A percentile compares a stretch with the other conserved stretches of the same genome.
These are phyloP conservation scores for Chromobotia macracanthus DNA, from an alignment of 2,797 vertebrate species.

Conservation along the genomic window DNA sequence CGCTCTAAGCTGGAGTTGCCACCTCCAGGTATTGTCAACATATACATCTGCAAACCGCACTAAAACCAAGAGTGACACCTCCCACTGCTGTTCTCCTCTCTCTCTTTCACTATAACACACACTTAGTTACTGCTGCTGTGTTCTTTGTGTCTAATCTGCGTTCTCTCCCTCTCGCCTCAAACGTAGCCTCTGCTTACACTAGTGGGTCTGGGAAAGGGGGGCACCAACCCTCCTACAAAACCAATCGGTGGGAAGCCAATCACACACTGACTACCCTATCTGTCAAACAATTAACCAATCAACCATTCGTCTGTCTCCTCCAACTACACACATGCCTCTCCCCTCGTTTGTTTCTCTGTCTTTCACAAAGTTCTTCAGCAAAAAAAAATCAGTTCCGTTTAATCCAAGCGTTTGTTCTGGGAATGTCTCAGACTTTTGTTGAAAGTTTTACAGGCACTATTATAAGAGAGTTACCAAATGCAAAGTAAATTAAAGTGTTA, in stretches of 20 bases:
- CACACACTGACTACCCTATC: slow-evolving; percentile 71
- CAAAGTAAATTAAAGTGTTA: too few relatives aligned
- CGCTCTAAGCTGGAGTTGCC: slow-evolving; percentile 91
- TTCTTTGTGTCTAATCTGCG: slow-evolving; percentile 58
- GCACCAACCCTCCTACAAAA: slow-evolving; percentile 78
- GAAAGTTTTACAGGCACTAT: too few relatives aligned
- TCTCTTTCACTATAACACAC: not conserved
- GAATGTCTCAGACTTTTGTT: too few relatives aligned
- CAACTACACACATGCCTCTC: slow-evolving; percentile 31
- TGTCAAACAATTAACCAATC: too few relatives aligned
- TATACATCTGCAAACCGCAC: not conserved
- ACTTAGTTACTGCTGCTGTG: slow-evolving; percentile 45
- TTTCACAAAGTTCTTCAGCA: not conserved
- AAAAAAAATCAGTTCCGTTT: too few relatives aligned
- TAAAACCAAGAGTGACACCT: not conserved
- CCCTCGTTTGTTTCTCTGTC: slow-evolving; percentile 46
- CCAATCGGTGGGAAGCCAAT: slow-evolving; percentile 83
- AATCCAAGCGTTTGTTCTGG: too few relatives aligned
- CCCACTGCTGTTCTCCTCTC: not conserved
- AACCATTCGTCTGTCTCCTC: slow-evolving; percentile 59
- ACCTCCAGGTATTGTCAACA: slow-evolving; percentile 81
- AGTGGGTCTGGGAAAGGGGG: slow-evolving; percentile 75
- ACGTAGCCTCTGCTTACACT: slow-evolving; percentile 76
- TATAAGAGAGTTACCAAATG: too few relatives aligned
- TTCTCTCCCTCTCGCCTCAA: slow-evolving; percentile 68